These are phyloP conservation scores for Paralvinella palmiformis DNA, from an alignment of 1,140 invertebrate genomes.

Conservation along the genomic window DNA sequence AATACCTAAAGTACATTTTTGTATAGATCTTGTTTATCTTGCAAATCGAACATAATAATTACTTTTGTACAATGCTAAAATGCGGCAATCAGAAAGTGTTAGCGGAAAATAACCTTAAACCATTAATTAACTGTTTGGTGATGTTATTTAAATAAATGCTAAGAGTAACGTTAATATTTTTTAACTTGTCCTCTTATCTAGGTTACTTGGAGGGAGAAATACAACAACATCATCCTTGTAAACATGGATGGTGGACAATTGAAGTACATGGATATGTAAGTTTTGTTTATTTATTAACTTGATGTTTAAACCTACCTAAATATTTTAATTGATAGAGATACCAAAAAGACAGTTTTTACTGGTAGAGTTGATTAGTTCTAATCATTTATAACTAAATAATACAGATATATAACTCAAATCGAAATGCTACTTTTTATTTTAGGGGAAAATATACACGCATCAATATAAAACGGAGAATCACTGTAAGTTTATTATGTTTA, in stretches of 20 bases:
- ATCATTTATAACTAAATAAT: background rate
- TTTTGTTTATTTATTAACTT: background rate
- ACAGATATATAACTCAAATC: background rate
- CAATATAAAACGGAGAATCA: background rate
- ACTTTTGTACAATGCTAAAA: background rate
- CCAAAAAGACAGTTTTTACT: too few relatives aligned
- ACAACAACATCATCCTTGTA: background rate
- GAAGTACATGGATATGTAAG: conserved; percentile 2
- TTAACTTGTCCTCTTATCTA: too few relatives aligned
- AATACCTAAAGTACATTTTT: background rate
- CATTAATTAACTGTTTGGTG: background rate
- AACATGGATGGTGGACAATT: conserved; percentile 10
- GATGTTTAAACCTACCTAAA: background rate
- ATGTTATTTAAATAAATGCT: too few relatives aligned
- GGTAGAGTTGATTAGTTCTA: too few relatives aligned
- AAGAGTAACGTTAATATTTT: too few relatives aligned
- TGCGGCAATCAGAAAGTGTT: background rate
- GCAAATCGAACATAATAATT: background rate
- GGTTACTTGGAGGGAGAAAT: conserved; percentile 2
- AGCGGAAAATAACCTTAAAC: background rate
- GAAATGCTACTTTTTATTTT: background rate
- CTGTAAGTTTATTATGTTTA: too few relatives aligned
- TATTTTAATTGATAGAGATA: background rate
- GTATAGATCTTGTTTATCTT: background rate
- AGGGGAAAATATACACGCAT: background rate